phyloP scores from a whole-genome alignment of 2,888 invertebrate genomes.

The Dyspetes luteomarginatus region DNA sequence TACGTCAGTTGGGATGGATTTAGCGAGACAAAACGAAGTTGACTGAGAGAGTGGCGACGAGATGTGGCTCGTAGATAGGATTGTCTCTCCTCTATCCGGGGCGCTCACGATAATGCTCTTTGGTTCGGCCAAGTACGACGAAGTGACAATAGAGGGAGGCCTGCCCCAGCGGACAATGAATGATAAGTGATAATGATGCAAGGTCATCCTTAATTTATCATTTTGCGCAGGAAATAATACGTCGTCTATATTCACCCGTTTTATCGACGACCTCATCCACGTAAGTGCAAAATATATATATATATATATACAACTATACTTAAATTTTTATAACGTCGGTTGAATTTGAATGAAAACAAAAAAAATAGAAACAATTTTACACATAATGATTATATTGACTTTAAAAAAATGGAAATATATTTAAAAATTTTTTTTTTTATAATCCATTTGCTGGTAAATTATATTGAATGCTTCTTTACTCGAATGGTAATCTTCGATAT shows the following conservation, averaged over 20 bases:
- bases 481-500: no score
- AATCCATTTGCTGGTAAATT: no score
- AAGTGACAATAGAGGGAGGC: constrained; percentile 40
- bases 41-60: constrained; percentile 6
- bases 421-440: no score
- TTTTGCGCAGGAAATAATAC: constrained; percentile 22
- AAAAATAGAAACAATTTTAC: no score
- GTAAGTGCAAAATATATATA: constrained; percentile 9
- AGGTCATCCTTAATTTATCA: constrained; percentile 34
- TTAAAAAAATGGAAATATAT: no score
- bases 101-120: constrained; percentile 25
- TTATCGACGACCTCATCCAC: background rate
- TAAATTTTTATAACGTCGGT: no score
- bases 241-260: background rate
- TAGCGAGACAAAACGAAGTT: constrained; percentile 56
- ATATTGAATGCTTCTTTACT: no score
- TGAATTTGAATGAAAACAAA: no score
- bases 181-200: constrained; percentile 53
- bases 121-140: constrained; percentile 22
- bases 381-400: no score
- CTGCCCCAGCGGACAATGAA: constrained; percentile 29
- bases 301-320: background rate
- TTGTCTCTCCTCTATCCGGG: constrained; percentile 15
- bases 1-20: constrained; percentile 51
- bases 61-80: constrained; percentile 1